phyloP scores from a whole-genome alignment of 2,113 vertebrate species.

The Sitta europaea region DNA sequence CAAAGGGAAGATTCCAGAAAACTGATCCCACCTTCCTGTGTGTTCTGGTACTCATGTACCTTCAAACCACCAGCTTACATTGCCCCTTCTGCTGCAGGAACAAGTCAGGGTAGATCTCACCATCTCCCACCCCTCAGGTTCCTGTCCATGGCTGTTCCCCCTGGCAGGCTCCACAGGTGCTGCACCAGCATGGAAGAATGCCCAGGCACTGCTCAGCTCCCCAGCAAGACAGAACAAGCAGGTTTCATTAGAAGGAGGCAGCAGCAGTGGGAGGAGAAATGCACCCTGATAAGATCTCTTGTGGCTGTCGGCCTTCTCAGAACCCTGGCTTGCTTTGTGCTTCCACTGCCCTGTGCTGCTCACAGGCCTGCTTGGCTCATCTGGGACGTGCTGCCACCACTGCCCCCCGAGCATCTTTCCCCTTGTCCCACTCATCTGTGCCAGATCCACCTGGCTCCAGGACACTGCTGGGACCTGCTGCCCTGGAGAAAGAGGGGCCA shows the following conservation, averaged over 20 bases:
- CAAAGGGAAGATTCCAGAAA: not conserved
- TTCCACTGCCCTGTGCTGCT: not conserved
- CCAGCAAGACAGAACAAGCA: not conserved
- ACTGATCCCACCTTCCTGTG: not conserved
- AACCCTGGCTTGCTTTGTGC: not conserved
- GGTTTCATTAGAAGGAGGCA: not conserved
- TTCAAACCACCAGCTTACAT: not conserved
- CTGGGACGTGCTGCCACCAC: rapidly evolving
- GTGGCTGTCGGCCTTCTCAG: not conserved
- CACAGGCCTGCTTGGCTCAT: rapidly evolving
- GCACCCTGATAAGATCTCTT: not conserved
- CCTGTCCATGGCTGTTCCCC: not conserved
- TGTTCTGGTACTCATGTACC: not conserved
- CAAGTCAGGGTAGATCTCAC: not conserved
- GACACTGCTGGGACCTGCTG: not conserved
- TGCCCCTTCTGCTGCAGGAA: not conserved
- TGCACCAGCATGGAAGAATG: not conserved
- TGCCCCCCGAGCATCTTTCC: not conserved
- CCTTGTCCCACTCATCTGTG: not conserved
- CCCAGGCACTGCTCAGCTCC: not conserved
- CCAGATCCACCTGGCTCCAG: not conserved
- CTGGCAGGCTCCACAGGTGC: not conserved
- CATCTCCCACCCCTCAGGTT: rapidly evolving
- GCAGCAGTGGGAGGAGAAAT: not conserved
- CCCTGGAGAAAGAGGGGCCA: not conserved